Percentiles rank a stretch among this genome's conserved stretches.
phyloP scores from a whole-genome alignment of 2,113 vertebrate species.

The Phodopus roborovskii region DNA sequence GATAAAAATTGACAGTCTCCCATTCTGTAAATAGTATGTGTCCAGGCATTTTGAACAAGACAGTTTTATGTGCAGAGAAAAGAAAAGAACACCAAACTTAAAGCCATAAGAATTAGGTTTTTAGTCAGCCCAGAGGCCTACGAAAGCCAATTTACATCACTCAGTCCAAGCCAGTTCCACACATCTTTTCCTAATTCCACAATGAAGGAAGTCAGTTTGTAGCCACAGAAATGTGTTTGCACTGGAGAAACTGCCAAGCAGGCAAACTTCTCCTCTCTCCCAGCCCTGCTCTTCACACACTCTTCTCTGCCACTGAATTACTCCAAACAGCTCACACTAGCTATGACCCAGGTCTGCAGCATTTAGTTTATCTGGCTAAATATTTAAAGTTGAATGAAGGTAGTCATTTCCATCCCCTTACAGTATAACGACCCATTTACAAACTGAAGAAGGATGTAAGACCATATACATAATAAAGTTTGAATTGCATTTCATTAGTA shows the following conservation, averaged over 20 bases:
- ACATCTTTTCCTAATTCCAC: background rate
- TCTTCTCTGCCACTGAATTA: background rate
- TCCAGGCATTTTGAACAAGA: background rate
- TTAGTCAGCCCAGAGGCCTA: background rate
- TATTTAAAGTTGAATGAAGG: background rate
- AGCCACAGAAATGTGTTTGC: background rate
- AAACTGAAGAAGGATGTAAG: background rate
- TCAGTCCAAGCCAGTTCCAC: background rate
- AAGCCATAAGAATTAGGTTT: background rate
- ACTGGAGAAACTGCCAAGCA: background rate
- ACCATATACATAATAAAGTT: background rate
- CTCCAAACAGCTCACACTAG: background rate
- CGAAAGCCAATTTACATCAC: background rate
- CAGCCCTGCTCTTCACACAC: background rate
- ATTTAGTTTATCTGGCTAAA: background rate
- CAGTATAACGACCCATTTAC: background rate
- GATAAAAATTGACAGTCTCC: background rate
- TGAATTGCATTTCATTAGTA: background rate
- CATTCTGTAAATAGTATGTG: background rate
- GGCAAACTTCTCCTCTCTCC: background rate
- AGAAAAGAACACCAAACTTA: background rate
- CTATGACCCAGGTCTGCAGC: background rate
- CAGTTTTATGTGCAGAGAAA: constrained; percentile 10
- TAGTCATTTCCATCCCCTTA: background rate
- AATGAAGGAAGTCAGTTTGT: background rate